Percentiles rank a stretch among this genome's conserved stretches.
phyloP scores from a whole-genome alignment of 2,888 invertebrate species.

The Limnephilus rhombicus region DNA sequence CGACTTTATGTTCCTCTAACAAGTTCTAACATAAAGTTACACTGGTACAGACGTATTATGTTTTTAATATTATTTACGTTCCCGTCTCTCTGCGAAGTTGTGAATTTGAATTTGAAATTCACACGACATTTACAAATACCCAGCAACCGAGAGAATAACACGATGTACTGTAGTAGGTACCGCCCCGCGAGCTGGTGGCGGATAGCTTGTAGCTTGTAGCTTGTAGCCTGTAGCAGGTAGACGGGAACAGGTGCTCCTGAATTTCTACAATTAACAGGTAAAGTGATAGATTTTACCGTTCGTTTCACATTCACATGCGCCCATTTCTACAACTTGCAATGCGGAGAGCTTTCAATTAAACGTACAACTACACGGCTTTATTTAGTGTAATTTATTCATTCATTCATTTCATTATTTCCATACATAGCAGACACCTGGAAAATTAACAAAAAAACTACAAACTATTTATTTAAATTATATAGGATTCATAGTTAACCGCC shows the following conservation, averaged over 20 bases:
- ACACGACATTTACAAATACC: not conserved
- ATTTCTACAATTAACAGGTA: conserved; percentile 53
- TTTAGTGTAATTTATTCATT: too few relatives aligned
- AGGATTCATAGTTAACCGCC: too few relatives aligned
- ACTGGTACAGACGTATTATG: not conserved
- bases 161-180: not conserved
- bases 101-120: not conserved
- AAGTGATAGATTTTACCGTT: conserved; percentile 40
- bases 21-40: not conserved
- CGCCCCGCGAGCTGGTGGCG: not conserved
- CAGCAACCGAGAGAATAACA: not conserved
- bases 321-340: not conserved
- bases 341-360: not conserved
- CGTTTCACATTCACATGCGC: not conserved
- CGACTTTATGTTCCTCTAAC: too few relatives aligned
- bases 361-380: not conserved
- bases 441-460: too few relatives aligned
- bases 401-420: too few relatives aligned
- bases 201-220: not conserved
- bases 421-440: too few relatives aligned
- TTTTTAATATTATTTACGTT: not conserved
- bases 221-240: not conserved
- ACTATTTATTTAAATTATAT: too few relatives aligned
- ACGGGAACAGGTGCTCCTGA: conserved; percentile 46
- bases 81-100: not conserved